Evolutionary conservation across 2,888 invertebrate species (phyloP), one percentile per base, ranked within the genome.

Genomic region (Heliconius aoede): DNA sequence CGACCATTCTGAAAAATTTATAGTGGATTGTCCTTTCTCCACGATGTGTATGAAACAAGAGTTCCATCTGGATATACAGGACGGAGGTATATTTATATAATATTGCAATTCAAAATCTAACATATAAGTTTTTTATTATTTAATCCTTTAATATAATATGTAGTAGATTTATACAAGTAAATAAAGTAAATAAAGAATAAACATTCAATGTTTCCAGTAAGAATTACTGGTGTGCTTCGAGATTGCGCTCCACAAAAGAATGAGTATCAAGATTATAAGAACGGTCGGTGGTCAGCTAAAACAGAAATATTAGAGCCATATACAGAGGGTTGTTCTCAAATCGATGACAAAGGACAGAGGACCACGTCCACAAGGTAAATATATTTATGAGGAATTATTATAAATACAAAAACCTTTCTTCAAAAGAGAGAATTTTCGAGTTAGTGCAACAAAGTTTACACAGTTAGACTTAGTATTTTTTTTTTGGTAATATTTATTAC

Each of bases 31-130:
- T 86, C 97, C 97, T 1, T 96, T 95, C 86, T 98, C 98, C 1
- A 97, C 98, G 1, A 96, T 97, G 95, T 98, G 98, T 86, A 95
- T 97, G 94, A 98, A 97, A 88, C 96, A 96, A 85, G 96, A 96
- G 71, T 96, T 96, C 80, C 95, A 95, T 81, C 94, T 96, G 26
- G 93, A 96, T 80, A 95, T 97, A 84, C 95, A 95, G 81, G 96
- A 96, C 85, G 96, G 97, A 93, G 95, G 96, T 96, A 89, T 88
- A 95, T 91, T 60, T 36, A n/a, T 46, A 26, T 58, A 13, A 46
- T 46, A 46, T 46, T 7, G 18, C 46, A 46, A 46, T 18, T 40
- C 4, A 58, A 55, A 58, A 24, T 58, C 9, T 24, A 2, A n/a
- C n/a, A 55, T 55, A 24, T 24, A 58, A 26, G 2, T 1, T 60